Evolutionary conservation across 2,113 vertebrate species (phyloP), one percentile per base, ranked within the genome.

Genomic region (Pseudorhombus dupliciocellatus): DNA sequence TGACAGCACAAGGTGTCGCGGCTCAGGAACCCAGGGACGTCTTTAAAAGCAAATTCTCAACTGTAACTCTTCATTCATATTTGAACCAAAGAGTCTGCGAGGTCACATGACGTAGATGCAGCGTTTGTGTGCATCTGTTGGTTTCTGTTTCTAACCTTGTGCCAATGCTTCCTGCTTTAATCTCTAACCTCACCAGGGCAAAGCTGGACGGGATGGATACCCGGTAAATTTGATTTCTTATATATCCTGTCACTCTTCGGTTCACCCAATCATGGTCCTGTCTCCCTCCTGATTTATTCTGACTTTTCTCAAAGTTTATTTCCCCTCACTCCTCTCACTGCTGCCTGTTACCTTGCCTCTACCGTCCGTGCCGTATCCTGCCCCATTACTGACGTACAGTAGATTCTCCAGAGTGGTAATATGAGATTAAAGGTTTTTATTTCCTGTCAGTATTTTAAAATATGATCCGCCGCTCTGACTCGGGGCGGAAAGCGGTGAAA

Each of bases 191-290:
- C 90, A 91, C 94, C 95, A 98, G 97, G 97, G 97, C 89, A 95
- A 96, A 87, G 92, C 95, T 92, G 97, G 97, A 96, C 95, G 96
- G 11, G 96, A 98, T 89, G 97, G 97, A 94, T 98, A 97, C 90
- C 97, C 97, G 97, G 97, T 98, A 98, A 98, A 95, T 94, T 90
- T 81, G 26, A 79, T 71, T 87, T 84, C 52, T 80, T 88, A 75
- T 85, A 82, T 80, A 83, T 73, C 68, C 73, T 89, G 21, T 87
- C 84, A 78, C 80, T 85, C 42, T 80, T 89, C 72, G 31, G 31
- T 50, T 81, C 30, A 83, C 42, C 71, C 66, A 73, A 75, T 86
- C 34, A 53, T 5, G 4, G 31, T 30, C 64, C 70, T 57, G 1
- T 68, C 12, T 14, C 21, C 8, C 21, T 71, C 34, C 44, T 11